These are phyloP conservation scores for Chironomus riparius DNA, from an alignment of 2,888 invertebrate species.

Conservation along the genomic window DNA sequence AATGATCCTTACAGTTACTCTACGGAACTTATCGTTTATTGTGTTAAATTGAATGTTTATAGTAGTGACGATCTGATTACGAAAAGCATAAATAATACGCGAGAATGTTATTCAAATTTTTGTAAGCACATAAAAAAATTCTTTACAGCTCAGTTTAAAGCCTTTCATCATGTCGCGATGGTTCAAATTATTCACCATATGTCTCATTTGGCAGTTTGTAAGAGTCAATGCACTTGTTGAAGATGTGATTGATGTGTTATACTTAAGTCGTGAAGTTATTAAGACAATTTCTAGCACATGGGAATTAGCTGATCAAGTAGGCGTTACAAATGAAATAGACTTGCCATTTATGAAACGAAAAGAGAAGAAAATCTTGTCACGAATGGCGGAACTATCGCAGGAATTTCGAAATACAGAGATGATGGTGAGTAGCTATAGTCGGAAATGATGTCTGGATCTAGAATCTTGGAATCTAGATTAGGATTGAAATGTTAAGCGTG, in stretches of 20 bases:
- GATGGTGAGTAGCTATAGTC: slow-evolving; percentile 4
- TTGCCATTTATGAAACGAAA: slow-evolving; percentile 52
- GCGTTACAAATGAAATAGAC: slow-evolving; percentile 47
- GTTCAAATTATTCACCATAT: neutral
- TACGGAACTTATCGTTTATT: no score
- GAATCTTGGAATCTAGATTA: no score
- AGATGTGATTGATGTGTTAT: slow-evolving; percentile 52
- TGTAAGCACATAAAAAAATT: no score
- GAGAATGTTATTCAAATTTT: no score
- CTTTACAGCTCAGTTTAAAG: no score
- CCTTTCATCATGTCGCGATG: no score
- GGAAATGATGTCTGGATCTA: no score
- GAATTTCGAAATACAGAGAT: slow-evolving; percentile 34
- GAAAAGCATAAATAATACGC: no score
- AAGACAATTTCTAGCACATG: slow-evolving; percentile 53
- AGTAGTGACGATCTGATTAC: no score
- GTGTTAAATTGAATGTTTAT: no score
- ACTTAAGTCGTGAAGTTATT: slow-evolving; percentile 51
- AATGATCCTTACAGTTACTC: no score
- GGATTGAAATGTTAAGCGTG: no score
- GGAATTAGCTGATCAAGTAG: slow-evolving; percentile 53
- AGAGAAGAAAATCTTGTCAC: slow-evolving; percentile 52
- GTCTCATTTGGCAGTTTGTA: neutral
- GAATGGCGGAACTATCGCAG: slow-evolving; percentile 41
- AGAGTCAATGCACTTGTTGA: slow-evolving; percentile 44